Percentiles rank a stretch among this genome's conserved stretches.
Evolutionary conservation across 2,888 invertebrate genomes (phyloP).

Genomic region (Brenthis hecate): DNA sequence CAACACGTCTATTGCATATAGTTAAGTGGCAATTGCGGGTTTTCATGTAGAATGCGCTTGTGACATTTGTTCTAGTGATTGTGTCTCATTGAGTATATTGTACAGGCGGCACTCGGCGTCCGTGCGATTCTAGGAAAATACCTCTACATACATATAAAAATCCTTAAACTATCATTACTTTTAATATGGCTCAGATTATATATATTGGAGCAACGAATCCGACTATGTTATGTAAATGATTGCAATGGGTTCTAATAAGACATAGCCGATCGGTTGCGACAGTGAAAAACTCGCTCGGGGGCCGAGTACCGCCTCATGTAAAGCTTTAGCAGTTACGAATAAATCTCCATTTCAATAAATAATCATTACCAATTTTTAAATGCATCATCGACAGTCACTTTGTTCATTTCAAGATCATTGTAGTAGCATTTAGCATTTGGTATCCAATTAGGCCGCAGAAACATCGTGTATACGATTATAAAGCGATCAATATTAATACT

Average conservation of each 20-base stretch:
- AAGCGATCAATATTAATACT: conserved; percentile 29
- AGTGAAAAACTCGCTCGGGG: conserved; percentile 39
- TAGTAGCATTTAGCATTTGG: conserved; percentile 59
- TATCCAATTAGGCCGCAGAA: conserved; percentile 33
- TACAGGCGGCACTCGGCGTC: conserved; percentile 44
- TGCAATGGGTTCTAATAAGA: not conserved
- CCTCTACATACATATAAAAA: conserved; percentile 46
- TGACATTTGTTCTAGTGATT: conserved; percentile 71
- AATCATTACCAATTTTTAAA: conserved; percentile 66
- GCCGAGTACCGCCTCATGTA: conserved; percentile 49
- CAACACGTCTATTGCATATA: conserved; percentile 7
- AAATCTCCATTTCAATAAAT: conserved; percentile 63
- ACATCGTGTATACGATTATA: conserved; percentile 14
- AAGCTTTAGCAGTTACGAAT: conserved; percentile 64
- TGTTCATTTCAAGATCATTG: conserved; percentile 53
- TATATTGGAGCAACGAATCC: conserved; percentile 30
- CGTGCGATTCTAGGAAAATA: conserved; percentile 49
- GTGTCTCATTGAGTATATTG: conserved; percentile 72
- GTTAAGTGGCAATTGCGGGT: conserved; percentile 21
- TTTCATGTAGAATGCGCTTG: conserved; percentile 63
- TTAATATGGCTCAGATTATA: conserved; percentile 45
- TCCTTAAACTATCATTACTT: conserved; percentile 46
- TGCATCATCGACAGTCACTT: conserved; percentile 72
- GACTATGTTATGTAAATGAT: conserved; percentile 1
- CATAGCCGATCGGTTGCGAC: conserved; percentile 3